These are phyloP conservation scores for Actinernus sp. DNA, from an alignment of 92 coral and sea anemone genomes.

Conservation along the genomic window DNA sequence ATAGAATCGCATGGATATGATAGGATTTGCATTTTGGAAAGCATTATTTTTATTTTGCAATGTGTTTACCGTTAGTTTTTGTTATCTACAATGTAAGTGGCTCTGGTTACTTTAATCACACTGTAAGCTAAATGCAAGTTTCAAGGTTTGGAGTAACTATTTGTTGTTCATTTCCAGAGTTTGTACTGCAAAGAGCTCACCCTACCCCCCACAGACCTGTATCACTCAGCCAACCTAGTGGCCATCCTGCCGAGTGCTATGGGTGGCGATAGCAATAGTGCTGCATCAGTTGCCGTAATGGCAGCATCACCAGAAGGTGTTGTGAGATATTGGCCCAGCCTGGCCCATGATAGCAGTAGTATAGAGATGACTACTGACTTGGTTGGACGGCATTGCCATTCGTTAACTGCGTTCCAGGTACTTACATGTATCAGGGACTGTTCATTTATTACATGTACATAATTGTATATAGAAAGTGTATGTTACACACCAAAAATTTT, in stretches of 20 bases:
- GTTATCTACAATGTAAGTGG: too few species aligned
- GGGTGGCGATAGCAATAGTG: slow-evolving; percentile 54
- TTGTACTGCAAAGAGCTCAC: slow-evolving; percentile 83
- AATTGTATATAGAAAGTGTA: too few species aligned
- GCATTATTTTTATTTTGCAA: too few species aligned
- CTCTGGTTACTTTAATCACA: too few species aligned
- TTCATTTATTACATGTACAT: too few species aligned
- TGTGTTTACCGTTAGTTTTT: too few species aligned
- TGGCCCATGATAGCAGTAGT: slow-evolving; percentile 77
- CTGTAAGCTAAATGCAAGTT: too few species aligned
- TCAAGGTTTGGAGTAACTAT: too few species aligned
- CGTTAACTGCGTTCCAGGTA: slow-evolving; percentile 90
- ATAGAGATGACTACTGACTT: slow-evolving; percentile 88
- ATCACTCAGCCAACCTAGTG: slow-evolving; percentile 86
- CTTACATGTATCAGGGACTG: neutral
- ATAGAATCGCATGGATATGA: too few species aligned
- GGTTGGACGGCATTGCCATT: slow-evolving; percentile 89
- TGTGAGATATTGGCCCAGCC: slow-evolving; percentile 97
- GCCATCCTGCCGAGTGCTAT: slow-evolving; percentile 66
- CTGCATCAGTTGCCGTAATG: slow-evolving; percentile 79
- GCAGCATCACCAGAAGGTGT: slow-evolving; percentile 94
- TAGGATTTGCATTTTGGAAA: too few species aligned
- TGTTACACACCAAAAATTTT: too few species aligned
- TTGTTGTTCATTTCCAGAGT: slow-evolving; percentile 52
- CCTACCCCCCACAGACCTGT: slow-evolving; percentile 91